Conservation (phyloP, 2,888 invertebrate genomes). For the Syrphus vitripennis region DNA sequence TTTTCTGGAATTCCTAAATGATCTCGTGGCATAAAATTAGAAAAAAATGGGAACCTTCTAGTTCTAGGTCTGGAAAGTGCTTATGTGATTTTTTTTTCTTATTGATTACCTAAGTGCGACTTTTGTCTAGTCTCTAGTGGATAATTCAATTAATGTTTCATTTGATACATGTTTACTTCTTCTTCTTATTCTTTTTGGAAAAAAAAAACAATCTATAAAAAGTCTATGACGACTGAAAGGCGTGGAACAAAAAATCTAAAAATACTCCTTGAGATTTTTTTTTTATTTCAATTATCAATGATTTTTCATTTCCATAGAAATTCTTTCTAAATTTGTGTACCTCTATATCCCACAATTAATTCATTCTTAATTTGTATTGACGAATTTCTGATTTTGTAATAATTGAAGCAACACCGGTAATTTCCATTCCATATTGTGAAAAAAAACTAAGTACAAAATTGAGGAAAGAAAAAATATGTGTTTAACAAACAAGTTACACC, state of each 20-base stretch:
- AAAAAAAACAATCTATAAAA: neutral
- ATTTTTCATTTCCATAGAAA: neutral
- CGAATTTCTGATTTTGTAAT: conserved; percentile 8
- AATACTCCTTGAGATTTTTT: conserved; percentile 32
- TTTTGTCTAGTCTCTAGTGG: neutral
- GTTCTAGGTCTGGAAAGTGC: neutral
- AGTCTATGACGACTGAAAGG: neutral
- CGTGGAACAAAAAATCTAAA: conserved; percentile 35
- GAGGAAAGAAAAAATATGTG: neutral
- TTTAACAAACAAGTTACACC: conserved; percentile 46
- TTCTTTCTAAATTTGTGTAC: neutral
- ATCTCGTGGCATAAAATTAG: conserved; percentile 6
- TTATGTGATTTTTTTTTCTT: conserved; percentile 1
- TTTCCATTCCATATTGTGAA: neutral
- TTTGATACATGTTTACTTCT: neutral
- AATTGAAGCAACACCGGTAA: neutral
- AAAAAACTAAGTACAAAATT: neutral
- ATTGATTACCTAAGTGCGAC: conserved; percentile 2
- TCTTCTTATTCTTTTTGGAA: conserved; percentile 1
- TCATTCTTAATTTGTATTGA: neutral
- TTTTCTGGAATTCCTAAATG: neutral
- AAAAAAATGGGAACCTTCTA: neutral
- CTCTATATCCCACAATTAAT: neutral
- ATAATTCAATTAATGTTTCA: conserved; percentile 31
- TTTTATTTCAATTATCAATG: neutral